Evolutionary conservation across 2,113 vertebrate species (phyloP).

Genomic region (Psettodes erumei): DNA sequence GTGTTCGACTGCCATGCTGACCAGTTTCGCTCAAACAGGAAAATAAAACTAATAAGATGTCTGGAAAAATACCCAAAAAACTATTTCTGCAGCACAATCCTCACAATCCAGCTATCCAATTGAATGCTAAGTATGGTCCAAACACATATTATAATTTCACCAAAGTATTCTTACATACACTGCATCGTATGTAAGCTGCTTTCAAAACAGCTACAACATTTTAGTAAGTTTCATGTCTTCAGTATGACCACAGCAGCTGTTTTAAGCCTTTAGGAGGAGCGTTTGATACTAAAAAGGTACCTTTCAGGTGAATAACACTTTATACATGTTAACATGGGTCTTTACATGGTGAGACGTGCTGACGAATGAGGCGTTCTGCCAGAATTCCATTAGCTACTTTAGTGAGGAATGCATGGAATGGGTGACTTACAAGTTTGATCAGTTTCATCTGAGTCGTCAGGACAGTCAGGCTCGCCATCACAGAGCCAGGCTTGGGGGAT

Average conservation of each 20-base stretch:
- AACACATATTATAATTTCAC: conserved; percentile 1
- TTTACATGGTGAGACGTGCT: neutral
- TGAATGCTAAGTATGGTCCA: neutral
- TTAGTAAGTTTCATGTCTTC: conserved; percentile 15
- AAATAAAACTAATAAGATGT: neutral
- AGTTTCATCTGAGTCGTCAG: conserved; percentile 91
- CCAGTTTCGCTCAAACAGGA: neutral
- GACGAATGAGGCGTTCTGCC: conserved; percentile 7
- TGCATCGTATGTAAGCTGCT: neutral
- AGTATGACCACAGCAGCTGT: conserved; percentile 20
- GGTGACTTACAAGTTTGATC: conserved; percentile 88
- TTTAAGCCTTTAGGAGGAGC: neutral
- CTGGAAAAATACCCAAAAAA: neutral
- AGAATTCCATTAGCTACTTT: conserved; percentile 1
- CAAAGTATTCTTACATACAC: neutral
- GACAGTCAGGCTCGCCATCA: conserved; percentile 94
- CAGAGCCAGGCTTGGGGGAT: conserved; percentile 93
- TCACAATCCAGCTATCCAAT: neutral
- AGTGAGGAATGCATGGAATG: conserved; percentile 65
- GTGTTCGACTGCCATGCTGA: neutral
- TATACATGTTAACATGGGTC: conserved; percentile 10
- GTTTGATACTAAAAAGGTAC: conserved; percentile 7
- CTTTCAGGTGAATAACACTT: conserved; percentile 10
- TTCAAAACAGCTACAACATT: conserved; percentile 8
- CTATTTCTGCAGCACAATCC: neutral